A percentile compares a stretch with the other conserved stretches of the same genome.
Conservation (phyloP, 1,140 invertebrate genomes). For the Glomeris maerens region DNA sequence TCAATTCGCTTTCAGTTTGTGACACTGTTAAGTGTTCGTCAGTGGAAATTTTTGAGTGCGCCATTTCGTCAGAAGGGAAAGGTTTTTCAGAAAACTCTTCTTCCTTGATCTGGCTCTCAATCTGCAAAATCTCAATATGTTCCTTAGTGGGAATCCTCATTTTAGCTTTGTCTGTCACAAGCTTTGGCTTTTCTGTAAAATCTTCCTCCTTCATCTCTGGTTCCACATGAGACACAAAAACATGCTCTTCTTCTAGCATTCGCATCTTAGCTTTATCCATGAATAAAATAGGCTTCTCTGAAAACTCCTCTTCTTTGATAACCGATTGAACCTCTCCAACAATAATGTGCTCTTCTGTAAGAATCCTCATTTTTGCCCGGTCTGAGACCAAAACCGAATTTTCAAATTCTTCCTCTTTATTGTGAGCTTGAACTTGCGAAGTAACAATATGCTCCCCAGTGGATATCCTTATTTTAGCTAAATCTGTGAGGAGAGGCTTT, state of each 20-base stretch:
- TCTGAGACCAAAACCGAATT: no score
- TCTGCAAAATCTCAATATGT: background rate
- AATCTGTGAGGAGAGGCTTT: slow-evolving; percentile 12
- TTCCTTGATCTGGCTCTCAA: background rate
- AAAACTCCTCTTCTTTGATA: no score
- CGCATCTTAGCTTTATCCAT: no score
- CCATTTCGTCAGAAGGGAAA: background rate
- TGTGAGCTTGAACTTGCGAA: slow-evolving; percentile 33
- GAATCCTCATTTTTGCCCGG: no score
- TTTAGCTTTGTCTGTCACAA: slow-evolving; percentile 25
- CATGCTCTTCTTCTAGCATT: no score
- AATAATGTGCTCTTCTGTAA: no score
- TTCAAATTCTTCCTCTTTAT: slow-evolving; percentile 30
- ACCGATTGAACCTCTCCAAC: no score
- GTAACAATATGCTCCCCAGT: slow-evolving; percentile 31
- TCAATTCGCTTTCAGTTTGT: slow-evolving; percentile 34
- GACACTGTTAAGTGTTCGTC: slow-evolving; percentile 33
- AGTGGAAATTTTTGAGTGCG: background rate
- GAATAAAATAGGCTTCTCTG: no score
- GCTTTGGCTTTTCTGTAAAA: slow-evolving; percentile 23
- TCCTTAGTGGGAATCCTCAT: slow-evolving; percentile 23
- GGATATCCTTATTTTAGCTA: background rate
- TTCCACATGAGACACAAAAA: background rate
- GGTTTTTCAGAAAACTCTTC: slow-evolving; percentile 22
- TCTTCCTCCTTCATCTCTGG: slow-evolving; percentile 21